Percentiles rank a stretch among this genome's conserved stretches.
phyloP scores from a whole-genome alignment of 2,797 vertebrate species.

The Pelodytes ibericus region DNA sequence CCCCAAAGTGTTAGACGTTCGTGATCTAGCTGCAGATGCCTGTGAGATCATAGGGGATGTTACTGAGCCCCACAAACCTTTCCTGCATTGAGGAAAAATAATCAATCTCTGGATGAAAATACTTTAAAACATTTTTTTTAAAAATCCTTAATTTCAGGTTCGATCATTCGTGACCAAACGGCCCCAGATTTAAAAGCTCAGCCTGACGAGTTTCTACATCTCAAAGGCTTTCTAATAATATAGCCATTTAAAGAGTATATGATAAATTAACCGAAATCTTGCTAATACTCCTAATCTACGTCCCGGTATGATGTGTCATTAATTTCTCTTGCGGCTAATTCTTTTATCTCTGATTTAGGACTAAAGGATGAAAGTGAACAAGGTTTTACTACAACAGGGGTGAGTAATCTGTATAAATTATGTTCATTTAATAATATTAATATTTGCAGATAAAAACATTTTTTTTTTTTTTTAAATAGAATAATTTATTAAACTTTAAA shows the following conservation, averaged over 20 bases:
- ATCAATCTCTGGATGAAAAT: conserved; percentile 16
- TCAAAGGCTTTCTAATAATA: conserved; percentile 4
- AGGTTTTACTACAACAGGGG: not conserved
- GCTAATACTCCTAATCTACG: conserved; percentile 10
- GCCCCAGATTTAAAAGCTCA: conserved; percentile 17
- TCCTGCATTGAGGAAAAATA: not conserved
- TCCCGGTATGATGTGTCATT: conserved; percentile 29
- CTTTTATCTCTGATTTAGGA: conserved; percentile 28
- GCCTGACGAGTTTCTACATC: not conserved
- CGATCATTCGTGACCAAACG: conserved; percentile 2
- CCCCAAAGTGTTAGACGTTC: too few relatives aligned
- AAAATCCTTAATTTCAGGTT: conserved; percentile 36
- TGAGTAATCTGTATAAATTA: too few relatives aligned
- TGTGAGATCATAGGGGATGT: not conserved
- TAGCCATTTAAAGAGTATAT: conserved; percentile 22
- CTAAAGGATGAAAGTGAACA: not conserved
- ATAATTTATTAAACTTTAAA: not conserved
- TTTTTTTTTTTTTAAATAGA: too few relatives aligned
- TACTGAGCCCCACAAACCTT: not conserved
- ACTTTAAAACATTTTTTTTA: conserved; percentile 30
- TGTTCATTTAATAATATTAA: too few relatives aligned
- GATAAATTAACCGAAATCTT: conserved; percentile 38
- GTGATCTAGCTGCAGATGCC: not conserved
- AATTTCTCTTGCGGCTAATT: conserved; percentile 1
- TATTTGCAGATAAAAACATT: too few relatives aligned